Percentiles rank a stretch among this genome's conserved stretches.
Evolutionary conservation across 2,888 invertebrate genomes (phyloP).

Genomic region (Torymus aiolomorphi): DNA sequence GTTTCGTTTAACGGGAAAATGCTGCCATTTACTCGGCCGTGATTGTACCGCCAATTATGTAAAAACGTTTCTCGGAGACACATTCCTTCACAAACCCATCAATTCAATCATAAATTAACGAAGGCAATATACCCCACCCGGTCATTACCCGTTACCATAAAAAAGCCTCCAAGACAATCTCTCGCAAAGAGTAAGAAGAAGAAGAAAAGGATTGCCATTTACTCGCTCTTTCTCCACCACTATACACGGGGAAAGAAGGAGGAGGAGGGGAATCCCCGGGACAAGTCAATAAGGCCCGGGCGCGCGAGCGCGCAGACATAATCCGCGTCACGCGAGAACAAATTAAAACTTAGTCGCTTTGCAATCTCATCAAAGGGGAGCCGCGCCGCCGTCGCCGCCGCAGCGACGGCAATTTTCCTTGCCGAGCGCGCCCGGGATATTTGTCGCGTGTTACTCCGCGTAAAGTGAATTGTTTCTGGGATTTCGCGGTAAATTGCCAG

Average conservation of each 20-base stretch:
- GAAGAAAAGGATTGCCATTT: neutral
- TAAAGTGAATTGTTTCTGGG: conserved; percentile 71
- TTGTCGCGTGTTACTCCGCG: conserved; percentile 66
- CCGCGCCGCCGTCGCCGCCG: conserved; percentile 48
- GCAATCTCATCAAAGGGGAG: conserved; percentile 68
- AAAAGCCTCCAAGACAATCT: too few species aligned
- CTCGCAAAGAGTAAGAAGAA: neutral
- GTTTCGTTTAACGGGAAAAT: too few species aligned
- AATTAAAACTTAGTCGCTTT: conserved; percentile 71
- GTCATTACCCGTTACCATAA: too few species aligned
- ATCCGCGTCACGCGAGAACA: conserved; percentile 69
- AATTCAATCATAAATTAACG: too few species aligned
- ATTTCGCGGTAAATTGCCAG: conserved; percentile 67
- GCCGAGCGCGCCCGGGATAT: conserved; percentile 61
- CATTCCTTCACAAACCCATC: too few species aligned
- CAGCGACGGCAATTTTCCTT: conserved; percentile 65
- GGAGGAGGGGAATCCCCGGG: conserved; percentile 23
- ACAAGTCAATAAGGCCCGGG: conserved; percentile 63
- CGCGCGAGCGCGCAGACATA: conserved; percentile 60
- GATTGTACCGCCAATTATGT: too few species aligned
- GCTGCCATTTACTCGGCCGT: too few species aligned
- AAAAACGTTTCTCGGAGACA: too few species aligned
- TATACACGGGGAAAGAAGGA: neutral
- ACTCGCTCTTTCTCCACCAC: too few species aligned
- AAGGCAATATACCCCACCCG: too few species aligned